phyloP scores from a whole-genome alignment of 2,113 vertebrate species.

The Acanthochromis polyacanthus region DNA sequence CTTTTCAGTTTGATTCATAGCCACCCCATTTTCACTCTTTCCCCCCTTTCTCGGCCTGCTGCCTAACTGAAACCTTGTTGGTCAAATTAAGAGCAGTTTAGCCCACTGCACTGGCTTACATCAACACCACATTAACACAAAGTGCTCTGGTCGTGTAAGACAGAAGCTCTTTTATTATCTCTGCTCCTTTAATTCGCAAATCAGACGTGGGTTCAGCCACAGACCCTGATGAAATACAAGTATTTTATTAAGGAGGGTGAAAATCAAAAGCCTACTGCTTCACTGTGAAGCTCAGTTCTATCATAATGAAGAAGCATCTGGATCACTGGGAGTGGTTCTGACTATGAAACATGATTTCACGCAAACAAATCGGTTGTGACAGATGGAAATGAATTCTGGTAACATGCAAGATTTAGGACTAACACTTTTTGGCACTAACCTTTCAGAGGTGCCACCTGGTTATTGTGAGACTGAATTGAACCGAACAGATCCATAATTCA shows the following conservation, averaged over 20 bases:
- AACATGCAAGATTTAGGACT: conserved; percentile 21
- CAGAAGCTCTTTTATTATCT: conserved; percentile 82
- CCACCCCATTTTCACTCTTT: conserved; percentile 66
- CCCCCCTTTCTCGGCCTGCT: conserved; percentile 45
- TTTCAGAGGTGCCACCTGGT: conserved; percentile 70
- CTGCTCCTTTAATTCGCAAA: conserved; percentile 84
- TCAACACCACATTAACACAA: conserved; percentile 85
- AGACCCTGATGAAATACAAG: conserved; percentile 64
- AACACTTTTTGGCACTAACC: conserved; percentile 45
- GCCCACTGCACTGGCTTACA: conserved; percentile 85
- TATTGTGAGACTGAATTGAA: conserved; percentile 78
- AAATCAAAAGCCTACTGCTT: conserved; percentile 31
- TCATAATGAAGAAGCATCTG: conserved; percentile 23
- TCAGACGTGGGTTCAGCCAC: conserved; percentile 74
- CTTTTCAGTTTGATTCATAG: conserved; percentile 85
- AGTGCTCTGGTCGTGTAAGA: conserved; percentile 83
- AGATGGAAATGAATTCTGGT: conserved; percentile 40
- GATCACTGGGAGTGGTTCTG: neutral
- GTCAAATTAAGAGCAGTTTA: conserved; percentile 90
- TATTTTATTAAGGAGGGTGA: conserved; percentile 44
- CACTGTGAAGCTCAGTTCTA: neutral
- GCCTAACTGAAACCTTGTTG: conserved; percentile 88
- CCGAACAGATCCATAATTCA: conserved; percentile 72
- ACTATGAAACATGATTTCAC: conserved; percentile 23
- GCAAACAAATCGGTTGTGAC: conserved; percentile 28